Conservation (phyloP, 2,888 invertebrate species). For the Lasioglossum vierecki region DNA sequence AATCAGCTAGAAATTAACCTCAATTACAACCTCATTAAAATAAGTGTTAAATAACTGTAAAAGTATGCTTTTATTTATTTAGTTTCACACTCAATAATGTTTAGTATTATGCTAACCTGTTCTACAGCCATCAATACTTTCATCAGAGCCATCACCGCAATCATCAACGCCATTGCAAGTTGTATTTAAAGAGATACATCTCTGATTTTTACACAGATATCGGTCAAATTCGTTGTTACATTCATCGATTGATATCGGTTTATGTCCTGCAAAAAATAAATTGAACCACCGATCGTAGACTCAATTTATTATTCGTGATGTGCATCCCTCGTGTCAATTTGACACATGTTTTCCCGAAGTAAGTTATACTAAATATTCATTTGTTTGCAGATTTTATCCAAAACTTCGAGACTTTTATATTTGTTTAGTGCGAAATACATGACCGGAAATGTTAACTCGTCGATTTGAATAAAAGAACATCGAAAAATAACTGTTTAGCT, state of each 20-base stretch:
- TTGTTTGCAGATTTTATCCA: too few species aligned
- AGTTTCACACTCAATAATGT: neutral
- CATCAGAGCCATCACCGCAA: slow-evolving; percentile 88
- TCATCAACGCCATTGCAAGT: slow-evolving; percentile 86
- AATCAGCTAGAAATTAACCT: slow-evolving; percentile 52
- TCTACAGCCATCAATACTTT: slow-evolving; percentile 84
- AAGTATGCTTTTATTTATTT: neutral
- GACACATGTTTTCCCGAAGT: too few species aligned
- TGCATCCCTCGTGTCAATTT: too few species aligned
- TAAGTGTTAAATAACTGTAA: neutral
- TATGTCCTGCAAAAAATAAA: slow-evolving; percentile 72
- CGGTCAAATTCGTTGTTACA: slow-evolving; percentile 85
- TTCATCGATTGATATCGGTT: slow-evolving; percentile 77
- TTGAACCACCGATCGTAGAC: neutral
- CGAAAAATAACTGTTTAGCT: too few species aligned
- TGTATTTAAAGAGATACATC: slow-evolving; percentile 85
- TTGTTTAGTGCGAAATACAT: too few species aligned
- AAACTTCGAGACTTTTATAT: too few species aligned
- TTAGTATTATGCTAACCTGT: slow-evolving; percentile 59
- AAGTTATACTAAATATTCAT: too few species aligned
- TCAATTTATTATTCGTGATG: neutral
- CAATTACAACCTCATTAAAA: neutral
- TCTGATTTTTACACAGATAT: slow-evolving; percentile 85
- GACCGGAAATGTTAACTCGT: too few species aligned
- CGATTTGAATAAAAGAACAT: too few species aligned